Evolutionary conservation across 2,113 vertebrate species (phyloP), one percentile per base, ranked within the genome.

Genomic region (Hippocampus mohnikei): DNA sequence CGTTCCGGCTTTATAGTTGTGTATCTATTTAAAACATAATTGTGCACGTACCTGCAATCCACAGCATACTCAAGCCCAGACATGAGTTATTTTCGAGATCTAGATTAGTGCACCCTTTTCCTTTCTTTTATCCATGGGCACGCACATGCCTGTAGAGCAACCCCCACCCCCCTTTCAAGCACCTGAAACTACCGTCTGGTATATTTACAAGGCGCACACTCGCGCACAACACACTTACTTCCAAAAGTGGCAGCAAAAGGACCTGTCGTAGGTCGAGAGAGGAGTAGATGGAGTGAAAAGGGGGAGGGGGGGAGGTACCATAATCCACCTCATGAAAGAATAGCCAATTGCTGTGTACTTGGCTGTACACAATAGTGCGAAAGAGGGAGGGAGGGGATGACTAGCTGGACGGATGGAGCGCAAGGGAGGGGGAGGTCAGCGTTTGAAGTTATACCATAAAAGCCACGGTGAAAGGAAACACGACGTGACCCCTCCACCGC

Each of bases 391-490:
- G 87, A 79, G 83, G 69, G 82, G 73, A 78, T 60, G 64, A 76
- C 71, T 72, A 78, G 76, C 80, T 40, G 78, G 81, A 84, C 18
- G 76, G 77, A 88, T 74, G 84, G 78, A 83, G 77, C 58, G 16
- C 61, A 72, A 80, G 68, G 62, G 73, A 79, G 64, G 69, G 74
- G 80, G 88, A 83, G 87, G 81, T 85, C 82, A 88, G 84, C 82
- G 90, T 92, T 93, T 93, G 92, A 93, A 92, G 92, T 92, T 86
- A 76, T 86, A 88, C 92, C 90, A 92, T 92, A 93, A 93, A 93
- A 93, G 88, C 89, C 77, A 87, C 78, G 82, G 88, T 92, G 91
- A 93, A 93, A 92, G 91, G 90, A 92, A 92, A 92, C 91, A 89
- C 82, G 75, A 83, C 78, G 80, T 91, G 89, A 85, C 84, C 91